Base-by-base conservation (phyloP, 2,113 vertebrate species). In the Xerus inauris region DNA sequence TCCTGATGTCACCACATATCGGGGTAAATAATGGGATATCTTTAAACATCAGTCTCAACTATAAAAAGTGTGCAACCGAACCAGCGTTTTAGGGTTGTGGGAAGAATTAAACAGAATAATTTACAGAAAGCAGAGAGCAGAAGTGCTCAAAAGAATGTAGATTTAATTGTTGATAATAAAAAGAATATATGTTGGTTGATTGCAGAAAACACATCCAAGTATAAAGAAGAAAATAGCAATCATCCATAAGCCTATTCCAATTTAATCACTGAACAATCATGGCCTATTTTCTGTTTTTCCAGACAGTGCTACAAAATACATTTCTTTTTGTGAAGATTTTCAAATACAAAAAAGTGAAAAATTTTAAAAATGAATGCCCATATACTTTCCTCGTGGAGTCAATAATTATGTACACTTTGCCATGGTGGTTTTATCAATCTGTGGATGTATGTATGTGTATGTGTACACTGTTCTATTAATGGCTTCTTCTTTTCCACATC, bases 161-260 rank as follows among this genome's bases (percentile, higher is more conserved):
- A 12, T 89, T 38, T 94, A 89, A 64, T 93, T 81, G 65, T n/a
- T 67, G n/a, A 73, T 64, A 94, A 76, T 84, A 93, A 95, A 96
- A 94, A 87, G 77, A 84, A 82, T 73, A 80, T 40, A 73, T 14
- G 28, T 54, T 30, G n/a, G 45, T 59, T 32, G 38, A 51, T n/a
- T 90, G 32, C 59, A 84, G 38, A 94, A 75, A 95, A 88, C 51
- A 14, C 1, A 93, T 67, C 35, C 69, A 84, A 90, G 30, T n/a
- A 77, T 89, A 72, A 92, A 89, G 75, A 59, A 89, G 65, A 96
- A 93, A 92, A 73, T 77, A 95, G 42, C n/a, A 79, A 45, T 57
- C n/a, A 77, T 13, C 45, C 19, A 32, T 84, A 95, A 84, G 69
- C 26, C 59, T 84, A 62, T 42, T 20, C 30, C 9, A 49, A 47